Conservation (phyloP, 2,888 invertebrate genomes). For the Hedya salicella region DNA sequence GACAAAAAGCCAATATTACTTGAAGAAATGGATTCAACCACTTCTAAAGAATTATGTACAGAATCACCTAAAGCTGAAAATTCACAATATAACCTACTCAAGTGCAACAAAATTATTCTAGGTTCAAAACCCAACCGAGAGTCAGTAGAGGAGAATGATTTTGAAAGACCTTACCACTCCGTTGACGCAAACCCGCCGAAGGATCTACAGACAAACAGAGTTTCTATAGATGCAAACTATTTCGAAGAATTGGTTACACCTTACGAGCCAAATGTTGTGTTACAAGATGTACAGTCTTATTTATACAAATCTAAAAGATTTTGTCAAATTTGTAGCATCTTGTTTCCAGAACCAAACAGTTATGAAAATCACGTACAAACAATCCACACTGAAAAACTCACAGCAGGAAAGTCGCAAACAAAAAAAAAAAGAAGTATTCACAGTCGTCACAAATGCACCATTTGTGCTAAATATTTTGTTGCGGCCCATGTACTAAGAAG, state of each 20-base stretch:
- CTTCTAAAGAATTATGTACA: neutral
- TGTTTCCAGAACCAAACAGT: slow-evolving; percentile 57
- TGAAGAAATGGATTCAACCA: slow-evolving; percentile 1
- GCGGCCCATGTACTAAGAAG: slow-evolving; percentile 48
- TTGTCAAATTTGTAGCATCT: slow-evolving; percentile 64
- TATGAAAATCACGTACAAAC: slow-evolving; percentile 51
- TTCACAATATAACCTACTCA: slow-evolving; percentile 32
- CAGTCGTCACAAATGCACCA: slow-evolving; percentile 50
- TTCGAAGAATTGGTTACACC: slow-evolving; percentile 46
- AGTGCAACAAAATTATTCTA: slow-evolving; percentile 61
- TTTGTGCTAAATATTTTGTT: slow-evolving; percentile 51
- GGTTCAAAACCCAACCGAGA: slow-evolving; percentile 58
- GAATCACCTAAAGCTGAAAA: neutral
- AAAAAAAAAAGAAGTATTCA: slow-evolving; percentile 14
- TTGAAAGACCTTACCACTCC: slow-evolving; percentile 47
- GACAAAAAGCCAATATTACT: slow-evolving; percentile 4
- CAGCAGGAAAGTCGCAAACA: slow-evolving; percentile 10
- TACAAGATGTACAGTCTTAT: slow-evolving; percentile 58
- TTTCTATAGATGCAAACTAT: slow-evolving; percentile 25
- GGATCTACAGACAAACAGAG: slow-evolving; percentile 56
- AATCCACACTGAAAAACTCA: slow-evolving; percentile 44
- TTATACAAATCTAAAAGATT: slow-evolving; percentile 60
- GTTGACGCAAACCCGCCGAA: slow-evolving; percentile 46
- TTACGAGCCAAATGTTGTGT: slow-evolving; percentile 51
- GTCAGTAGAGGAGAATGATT: slow-evolving; percentile 26